phyloP scores from a whole-genome alignment of 2,888 invertebrate genomes.

The Mayetiola destructor region DNA sequence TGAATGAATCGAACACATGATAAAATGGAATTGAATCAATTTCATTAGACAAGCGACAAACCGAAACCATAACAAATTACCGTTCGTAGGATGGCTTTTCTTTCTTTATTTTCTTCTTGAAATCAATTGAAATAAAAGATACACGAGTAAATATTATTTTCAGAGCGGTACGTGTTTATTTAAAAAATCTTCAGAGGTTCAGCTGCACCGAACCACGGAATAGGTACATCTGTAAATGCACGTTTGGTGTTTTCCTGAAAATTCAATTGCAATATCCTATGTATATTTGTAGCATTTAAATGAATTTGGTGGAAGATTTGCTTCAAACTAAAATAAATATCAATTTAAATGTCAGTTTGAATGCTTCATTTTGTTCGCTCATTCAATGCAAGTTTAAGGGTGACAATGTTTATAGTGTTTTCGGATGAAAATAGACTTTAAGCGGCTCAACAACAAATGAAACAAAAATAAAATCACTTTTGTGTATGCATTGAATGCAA shows the following conservation, averaged over 20 bases:
- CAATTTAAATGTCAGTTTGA: background rate
- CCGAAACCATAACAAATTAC: conserved; percentile 3
- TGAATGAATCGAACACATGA: background rate
- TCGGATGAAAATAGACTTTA: conserved; percentile 5
- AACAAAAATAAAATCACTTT: conserved; percentile 7
- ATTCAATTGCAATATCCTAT: background rate
- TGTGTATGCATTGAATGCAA: background rate
- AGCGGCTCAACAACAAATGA: background rate
- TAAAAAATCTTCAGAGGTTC: background rate
- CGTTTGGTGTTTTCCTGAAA: background rate
- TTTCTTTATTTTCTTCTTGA: too few relatives aligned
- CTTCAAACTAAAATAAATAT: conserved; percentile 8
- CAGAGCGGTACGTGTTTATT: background rate
- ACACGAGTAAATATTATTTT: conserved; percentile 1
- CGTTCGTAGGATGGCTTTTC: too few relatives aligned
- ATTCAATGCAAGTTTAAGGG: background rate
- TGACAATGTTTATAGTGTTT: conserved; percentile 10
- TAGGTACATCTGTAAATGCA: background rate
- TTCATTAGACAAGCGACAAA: background rate
- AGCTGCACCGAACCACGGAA: background rate
- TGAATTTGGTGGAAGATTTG: background rate
- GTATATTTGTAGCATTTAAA: background rate
- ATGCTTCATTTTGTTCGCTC: too few relatives aligned
- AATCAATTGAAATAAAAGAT: background rate
- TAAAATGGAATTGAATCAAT: background rate